phyloP scores from a whole-genome alignment of 2,113 vertebrate genomes.

The Esox niger region DNA sequence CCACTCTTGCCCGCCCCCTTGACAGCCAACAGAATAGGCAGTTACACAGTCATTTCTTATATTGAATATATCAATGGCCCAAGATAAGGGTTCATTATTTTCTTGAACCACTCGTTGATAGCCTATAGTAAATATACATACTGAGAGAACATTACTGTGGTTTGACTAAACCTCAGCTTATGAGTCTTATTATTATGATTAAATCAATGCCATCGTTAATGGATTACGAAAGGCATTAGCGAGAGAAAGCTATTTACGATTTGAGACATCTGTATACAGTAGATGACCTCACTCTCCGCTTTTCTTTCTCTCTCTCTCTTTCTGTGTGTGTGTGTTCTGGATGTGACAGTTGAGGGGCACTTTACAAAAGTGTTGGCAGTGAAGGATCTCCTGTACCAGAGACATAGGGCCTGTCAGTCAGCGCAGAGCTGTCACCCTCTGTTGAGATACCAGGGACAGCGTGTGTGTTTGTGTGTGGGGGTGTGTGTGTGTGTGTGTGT shows the following conservation, averaged over 20 bases:
- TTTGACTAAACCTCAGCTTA: too few relatives aligned
- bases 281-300: slow-evolving; percentile 48
- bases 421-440: slow-evolving; percentile 56
- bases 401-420: slow-evolving; percentile 66
- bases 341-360: slow-evolving; percentile 67
- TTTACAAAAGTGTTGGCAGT: slow-evolving; percentile 65
- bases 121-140: too few relatives aligned
- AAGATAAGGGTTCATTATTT: too few relatives aligned
- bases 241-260: slow-evolving; percentile 61
- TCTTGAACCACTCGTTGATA: too few relatives aligned
- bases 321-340: slow-evolving; percentile 1
- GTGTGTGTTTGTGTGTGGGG: slow-evolving; percentile 10
- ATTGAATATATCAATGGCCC: too few relatives aligned
- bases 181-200: too few relatives aligned
- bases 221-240: slow-evolving; percentile 56
- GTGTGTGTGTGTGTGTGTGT: slow-evolving; percentile 22
- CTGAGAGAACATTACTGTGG: too few relatives aligned
- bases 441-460: slow-evolving; percentile 15
- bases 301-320: not conserved
- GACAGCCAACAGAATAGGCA: too few relatives aligned
- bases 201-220: slow-evolving; percentile 48
- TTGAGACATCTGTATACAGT: slow-evolving; percentile 57
- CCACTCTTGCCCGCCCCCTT: too few relatives aligned
- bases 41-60: too few relatives aligned
- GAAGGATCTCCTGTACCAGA: slow-evolving; percentile 70